Percentiles rank a stretch among this genome's conserved stretches.
Conservation (phyloP, 2,113 vertebrate genomes). For the Heterotis niloticus region DNA sequence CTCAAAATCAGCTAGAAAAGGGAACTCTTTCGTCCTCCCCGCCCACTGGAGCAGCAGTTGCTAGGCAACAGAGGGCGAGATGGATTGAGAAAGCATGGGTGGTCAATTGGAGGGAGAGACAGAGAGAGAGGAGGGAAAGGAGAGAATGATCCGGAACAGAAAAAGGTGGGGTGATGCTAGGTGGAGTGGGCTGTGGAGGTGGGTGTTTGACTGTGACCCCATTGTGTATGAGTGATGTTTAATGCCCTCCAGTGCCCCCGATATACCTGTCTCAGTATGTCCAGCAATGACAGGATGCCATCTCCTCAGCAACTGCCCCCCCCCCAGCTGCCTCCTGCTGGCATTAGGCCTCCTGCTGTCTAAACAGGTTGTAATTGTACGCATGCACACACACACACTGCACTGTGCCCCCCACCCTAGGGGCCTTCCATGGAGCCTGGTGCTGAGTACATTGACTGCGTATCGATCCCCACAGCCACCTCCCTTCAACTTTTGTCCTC, state of each 20-base stretch:
- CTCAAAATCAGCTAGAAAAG: slow-evolving; percentile 39
- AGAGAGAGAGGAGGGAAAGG: slow-evolving; percentile 11
- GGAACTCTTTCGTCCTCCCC: slow-evolving; percentile 60
- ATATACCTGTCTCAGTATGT: background rate
- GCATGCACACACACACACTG: slow-evolving; percentile 32
- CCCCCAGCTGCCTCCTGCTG: too few relatives aligned
- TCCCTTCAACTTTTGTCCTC: slow-evolving; percentile 77
- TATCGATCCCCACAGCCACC: slow-evolving; percentile 73
- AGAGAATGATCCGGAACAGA: slow-evolving; percentile 26
- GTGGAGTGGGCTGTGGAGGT: background rate
- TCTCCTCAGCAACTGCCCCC: background rate
- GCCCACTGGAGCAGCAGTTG: slow-evolving; percentile 72
- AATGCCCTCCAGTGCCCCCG: background rate
- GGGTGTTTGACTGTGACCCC: background rate
- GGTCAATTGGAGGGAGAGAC: slow-evolving; percentile 72
- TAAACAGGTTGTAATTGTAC: slow-evolving; percentile 18
- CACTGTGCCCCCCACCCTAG: slow-evolving; percentile 15
- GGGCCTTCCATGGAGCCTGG: slow-evolving; percentile 53
- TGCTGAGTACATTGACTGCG: slow-evolving; percentile 71
- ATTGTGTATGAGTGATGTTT: slow-evolving; percentile 45
- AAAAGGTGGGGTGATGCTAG: slow-evolving; percentile 20
- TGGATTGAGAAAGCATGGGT: slow-evolving; percentile 73
- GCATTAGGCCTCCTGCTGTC: slow-evolving; percentile 1
- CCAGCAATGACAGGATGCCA: background rate
- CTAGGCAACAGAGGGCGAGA: slow-evolving; percentile 74